Conservation (phyloP, 2,888 invertebrate genomes). For the Lepidochitona cinerea region DNA sequence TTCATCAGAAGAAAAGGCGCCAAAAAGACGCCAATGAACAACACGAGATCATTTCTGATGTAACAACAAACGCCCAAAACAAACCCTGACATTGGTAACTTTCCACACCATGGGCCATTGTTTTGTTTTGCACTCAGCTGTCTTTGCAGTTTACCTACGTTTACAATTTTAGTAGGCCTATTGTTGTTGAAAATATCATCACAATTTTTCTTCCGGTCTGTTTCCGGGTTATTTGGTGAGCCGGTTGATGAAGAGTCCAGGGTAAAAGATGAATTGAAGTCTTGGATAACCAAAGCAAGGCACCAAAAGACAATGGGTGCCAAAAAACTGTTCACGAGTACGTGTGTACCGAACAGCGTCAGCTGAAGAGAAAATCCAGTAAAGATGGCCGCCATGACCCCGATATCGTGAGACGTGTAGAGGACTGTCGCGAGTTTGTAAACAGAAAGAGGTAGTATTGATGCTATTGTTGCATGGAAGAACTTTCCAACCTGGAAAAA, state of each 20-base stretch:
- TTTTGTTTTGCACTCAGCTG: background rate
- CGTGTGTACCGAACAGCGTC: constrained; percentile 58
- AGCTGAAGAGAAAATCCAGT: constrained; percentile 42
- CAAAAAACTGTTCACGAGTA: constrained; percentile 55
- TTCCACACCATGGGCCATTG: background rate
- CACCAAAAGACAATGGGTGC: constrained; percentile 44
- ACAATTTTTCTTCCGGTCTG: no score
- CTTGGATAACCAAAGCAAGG: constrained; percentile 5
- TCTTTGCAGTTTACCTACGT: background rate
- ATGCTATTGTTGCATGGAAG: constrained; percentile 40
- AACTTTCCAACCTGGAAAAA: constrained; percentile 45
- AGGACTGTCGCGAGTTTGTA: constrained; percentile 38
- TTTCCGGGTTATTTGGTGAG: background rate
- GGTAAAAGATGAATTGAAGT: no score
- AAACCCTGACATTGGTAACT: background rate
- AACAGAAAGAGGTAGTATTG: constrained; percentile 44
- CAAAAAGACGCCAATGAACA: constrained; percentile 23
- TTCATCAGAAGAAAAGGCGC: constrained; percentile 12
- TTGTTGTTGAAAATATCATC: no score
- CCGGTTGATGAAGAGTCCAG: background rate
- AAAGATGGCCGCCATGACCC: constrained; percentile 45
- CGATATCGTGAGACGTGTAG: constrained; percentile 38
- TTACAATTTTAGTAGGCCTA: background rate
- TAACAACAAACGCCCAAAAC: constrained; percentile 39
- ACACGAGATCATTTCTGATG: constrained; percentile 41